Evolutionary conservation across 2,113 vertebrate genomes (phyloP).

Genomic region (Indicator maculatus): DNA sequence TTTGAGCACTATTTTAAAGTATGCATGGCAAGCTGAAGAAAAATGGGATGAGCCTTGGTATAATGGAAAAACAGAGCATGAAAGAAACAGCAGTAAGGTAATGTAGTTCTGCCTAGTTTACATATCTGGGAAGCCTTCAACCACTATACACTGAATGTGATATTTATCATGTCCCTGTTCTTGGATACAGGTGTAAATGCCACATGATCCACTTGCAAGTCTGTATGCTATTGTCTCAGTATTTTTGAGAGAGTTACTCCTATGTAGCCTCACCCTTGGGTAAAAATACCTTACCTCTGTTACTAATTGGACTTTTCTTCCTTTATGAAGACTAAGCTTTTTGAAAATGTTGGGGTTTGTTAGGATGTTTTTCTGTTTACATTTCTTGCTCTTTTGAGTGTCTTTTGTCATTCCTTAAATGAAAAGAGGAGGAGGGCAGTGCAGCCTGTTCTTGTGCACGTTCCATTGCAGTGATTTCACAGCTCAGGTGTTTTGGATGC

Average conservation of each 20-base stretch:
- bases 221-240: not conserved
- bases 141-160: not conserved
- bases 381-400: not conserved
- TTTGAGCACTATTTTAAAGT: constrained; percentile 96
- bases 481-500: not conserved
- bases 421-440: not conserved
- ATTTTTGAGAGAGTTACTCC: not conserved
- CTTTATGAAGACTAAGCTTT: not conserved
- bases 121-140: not conserved
- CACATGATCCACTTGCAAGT: not conserved
- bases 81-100: constrained; percentile 96
- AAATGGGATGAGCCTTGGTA: constrained; percentile 97
- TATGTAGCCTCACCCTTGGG: not conserved
- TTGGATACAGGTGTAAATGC: not conserved
- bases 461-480: not conserved
- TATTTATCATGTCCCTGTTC: not conserved
- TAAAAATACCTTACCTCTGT: not conserved
- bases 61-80: constrained; percentile 91
- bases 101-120: not conserved
- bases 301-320: not conserved
- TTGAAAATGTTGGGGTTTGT: not conserved
- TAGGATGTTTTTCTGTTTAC: not conserved
- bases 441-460: not conserved
- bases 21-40: constrained; percentile 92
- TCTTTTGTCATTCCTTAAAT: not conserved